Percentiles rank a stretch among this genome's conserved stretches.
These are phyloP conservation scores for Periophthalmus magnuspinnatus DNA, from an alignment of 2,797 vertebrate species.

Conservation along the genomic window DNA sequence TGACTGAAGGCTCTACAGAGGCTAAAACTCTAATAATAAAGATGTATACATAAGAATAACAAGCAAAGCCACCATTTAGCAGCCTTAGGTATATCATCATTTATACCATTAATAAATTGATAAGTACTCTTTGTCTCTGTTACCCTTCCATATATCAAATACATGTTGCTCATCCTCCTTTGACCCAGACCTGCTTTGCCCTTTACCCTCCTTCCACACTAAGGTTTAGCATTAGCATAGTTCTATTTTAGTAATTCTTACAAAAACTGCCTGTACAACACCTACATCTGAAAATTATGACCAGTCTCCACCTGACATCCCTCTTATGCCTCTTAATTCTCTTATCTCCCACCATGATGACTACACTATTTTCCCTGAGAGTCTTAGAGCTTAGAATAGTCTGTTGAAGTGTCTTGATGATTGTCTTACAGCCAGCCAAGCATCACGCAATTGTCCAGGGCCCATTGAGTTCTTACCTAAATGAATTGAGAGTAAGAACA, in stretches of 20 bases:
- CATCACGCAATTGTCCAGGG: slow-evolving; percentile 27
- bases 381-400: slow-evolving; percentile 25
- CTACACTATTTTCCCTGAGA: slow-evolving; percentile 1
- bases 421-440: slow-evolving; percentile 30
- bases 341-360: not conserved
- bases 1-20: too few species aligned
- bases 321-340: slow-evolving; percentile 9
- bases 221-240: not conserved
- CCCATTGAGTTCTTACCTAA: slow-evolving; percentile 41
- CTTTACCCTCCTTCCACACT: not conserved
- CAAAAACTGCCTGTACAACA: not conserved
- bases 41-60: too few species aligned
- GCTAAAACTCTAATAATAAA: too few species aligned
- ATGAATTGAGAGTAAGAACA: slow-evolving; percentile 41
- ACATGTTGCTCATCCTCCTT: not conserved
- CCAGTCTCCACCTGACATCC: slow-evolving; percentile 1
- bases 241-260: not conserved
- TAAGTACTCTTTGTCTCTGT: too few species aligned
- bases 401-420: slow-evolving; percentile 29
- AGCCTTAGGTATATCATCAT: too few species aligned
- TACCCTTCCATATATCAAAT: not conserved
- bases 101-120: too few species aligned
- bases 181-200: not conserved
- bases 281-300: not conserved
- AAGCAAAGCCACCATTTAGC: too few species aligned